phyloP scores from a whole-genome alignment of 2,797 vertebrate species.

The Mormyrus hasselquistii region DNA sequence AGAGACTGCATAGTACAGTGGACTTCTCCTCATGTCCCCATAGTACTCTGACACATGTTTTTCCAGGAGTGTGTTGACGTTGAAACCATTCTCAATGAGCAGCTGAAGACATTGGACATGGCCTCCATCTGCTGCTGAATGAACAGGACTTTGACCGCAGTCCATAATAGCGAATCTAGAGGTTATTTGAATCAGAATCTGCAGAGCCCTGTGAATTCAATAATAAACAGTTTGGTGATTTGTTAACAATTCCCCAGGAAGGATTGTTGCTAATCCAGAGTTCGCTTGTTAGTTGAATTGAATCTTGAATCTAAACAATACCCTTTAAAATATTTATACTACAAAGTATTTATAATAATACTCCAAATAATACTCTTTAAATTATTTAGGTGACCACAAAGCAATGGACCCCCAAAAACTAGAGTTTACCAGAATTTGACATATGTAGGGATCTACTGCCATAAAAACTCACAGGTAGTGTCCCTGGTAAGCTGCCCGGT shows the following conservation, averaged over 20 bases:
- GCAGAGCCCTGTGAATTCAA: slow-evolving; percentile 58
- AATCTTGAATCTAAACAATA: neutral
- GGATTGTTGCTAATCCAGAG: neutral
- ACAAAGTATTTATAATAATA: neutral
- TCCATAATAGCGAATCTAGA: slow-evolving; percentile 66
- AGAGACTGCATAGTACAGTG: slow-evolving; percentile 71
- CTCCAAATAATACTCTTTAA: neutral
- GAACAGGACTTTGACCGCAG: slow-evolving; percentile 72
- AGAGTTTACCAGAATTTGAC: neutral
- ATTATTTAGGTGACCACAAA: neutral
- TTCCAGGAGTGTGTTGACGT: slow-evolving; percentile 66
- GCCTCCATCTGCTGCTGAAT: slow-evolving; percentile 78
- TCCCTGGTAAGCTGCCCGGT: slow-evolving; percentile 74
- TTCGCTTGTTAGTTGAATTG: neutral
- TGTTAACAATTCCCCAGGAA: slow-evolving; percentile 29
- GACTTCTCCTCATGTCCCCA: slow-evolving; percentile 64
- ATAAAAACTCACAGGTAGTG: slow-evolving; percentile 73
- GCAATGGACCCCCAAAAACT: neutral
- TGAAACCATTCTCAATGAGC: slow-evolving; percentile 66
- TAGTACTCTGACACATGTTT: slow-evolving; percentile 67
- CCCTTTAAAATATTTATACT: neutral
- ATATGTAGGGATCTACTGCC: neutral
- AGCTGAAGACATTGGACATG: slow-evolving; percentile 72
- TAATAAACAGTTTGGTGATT: slow-evolving; percentile 28
- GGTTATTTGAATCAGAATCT: slow-evolving; percentile 73